Evolutionary conservation across 2,888 invertebrate genomes (phyloP), one percentile per base, ranked within the genome.

Genomic region (Rhopalosiphum nymphaeae): DNA sequence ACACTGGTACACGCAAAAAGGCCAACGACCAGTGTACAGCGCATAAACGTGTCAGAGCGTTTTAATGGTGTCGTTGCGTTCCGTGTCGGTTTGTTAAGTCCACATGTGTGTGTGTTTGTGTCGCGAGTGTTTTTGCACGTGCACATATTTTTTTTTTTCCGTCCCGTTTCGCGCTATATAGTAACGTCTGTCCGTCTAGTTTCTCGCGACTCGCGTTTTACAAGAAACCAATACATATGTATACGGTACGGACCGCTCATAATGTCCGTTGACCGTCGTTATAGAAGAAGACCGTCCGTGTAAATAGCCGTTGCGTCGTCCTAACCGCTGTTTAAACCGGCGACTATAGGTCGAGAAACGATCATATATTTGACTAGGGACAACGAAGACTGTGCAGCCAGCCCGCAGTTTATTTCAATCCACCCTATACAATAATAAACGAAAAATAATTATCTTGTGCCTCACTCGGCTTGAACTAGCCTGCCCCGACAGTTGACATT

Each of bases 51-150:
- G 85, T 85, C 85, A 44, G 85, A 44, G 26, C 85, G 44, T 85
- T 85, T 85, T 85, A 85, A 85, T 85, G 44, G 85, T 85, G 85
- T 85, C 42, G 42, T 85, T 85, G 85, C 42, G 85, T 85, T 44
- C 44, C 44, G 85, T 26, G 85, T 85, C 26, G 44, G 85, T 85
- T 44, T 11, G 44, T 44, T 26, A n/a, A 36, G 36, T 36, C 78
- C 0, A 16, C 21, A 0, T 36, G 36, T 16, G 36, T 13, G 67
- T 49, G 49, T 49, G 49, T 44, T 1, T 44, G 44, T 44, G 44
- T 46, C 36, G 36, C 36, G 7, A 36, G 36, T 36, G 78, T 78
- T 78, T 78, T 36, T 78, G 78, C 25, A 36, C 36, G 16, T 16
- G 7, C 78, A 21, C 78, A 78, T 78, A 36, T 21, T 78, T 78